These are phyloP conservation scores for Picathartes gymnocephalus DNA, from an alignment of 2,113 vertebrate genomes.

Conservation along the genomic window DNA sequence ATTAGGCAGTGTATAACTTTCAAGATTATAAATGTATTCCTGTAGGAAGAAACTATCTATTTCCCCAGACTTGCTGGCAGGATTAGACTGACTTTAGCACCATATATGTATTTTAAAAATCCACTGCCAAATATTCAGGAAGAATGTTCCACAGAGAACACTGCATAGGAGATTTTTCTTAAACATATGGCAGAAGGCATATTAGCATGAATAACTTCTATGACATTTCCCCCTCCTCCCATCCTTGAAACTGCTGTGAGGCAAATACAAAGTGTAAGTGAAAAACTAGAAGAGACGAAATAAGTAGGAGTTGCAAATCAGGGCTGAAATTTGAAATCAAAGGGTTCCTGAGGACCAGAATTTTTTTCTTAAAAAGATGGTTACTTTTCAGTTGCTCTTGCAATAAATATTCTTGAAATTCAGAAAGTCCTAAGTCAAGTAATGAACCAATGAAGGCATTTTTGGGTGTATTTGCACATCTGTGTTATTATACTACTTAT, in stretches of 20 bases:
- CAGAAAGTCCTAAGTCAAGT: background rate
- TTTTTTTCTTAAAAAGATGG: background rate
- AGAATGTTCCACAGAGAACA: background rate
- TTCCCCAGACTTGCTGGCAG: background rate
- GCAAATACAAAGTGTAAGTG: background rate
- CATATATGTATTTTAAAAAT: background rate
- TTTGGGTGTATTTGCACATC: background rate
- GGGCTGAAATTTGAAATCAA: background rate
- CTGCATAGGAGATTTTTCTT: background rate
- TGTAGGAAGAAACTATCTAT: background rate
- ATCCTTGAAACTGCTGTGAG: background rate
- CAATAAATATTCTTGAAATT: background rate
- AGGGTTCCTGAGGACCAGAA: background rate
- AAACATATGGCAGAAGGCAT: conserved; percentile 39
- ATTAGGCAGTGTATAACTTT: background rate
- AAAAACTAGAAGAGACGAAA: background rate
- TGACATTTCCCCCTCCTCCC: conserved; percentile 7
- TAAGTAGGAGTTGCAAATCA: background rate
- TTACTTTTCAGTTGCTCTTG: background rate
- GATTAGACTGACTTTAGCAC: background rate
- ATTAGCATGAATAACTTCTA: conserved; percentile 14
- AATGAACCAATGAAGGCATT: background rate
- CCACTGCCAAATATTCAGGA: background rate
- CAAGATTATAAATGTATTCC: background rate
- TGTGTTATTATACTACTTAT: background rate